Conservation (phyloP, 2,888 invertebrate genomes). For the Fragum whitleyi region DNA sequence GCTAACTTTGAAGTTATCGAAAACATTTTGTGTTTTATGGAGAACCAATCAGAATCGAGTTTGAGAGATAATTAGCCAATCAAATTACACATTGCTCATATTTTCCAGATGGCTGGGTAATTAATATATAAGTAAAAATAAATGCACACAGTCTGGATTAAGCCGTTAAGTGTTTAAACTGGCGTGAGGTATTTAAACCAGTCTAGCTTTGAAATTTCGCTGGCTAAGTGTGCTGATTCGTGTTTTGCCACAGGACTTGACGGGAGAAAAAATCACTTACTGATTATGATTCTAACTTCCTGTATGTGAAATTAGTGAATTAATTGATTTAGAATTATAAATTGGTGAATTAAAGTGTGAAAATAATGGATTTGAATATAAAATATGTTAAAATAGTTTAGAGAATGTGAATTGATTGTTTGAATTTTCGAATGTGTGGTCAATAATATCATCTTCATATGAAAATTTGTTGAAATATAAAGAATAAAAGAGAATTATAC, state of each 20-base stretch:
- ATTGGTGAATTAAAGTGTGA: too few relatives aligned
- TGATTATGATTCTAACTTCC: slow-evolving; percentile 11
- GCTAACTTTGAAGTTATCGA: slow-evolving; percentile 58
- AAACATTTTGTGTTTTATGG: slow-evolving; percentile 57
- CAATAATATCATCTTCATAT: too few relatives aligned
- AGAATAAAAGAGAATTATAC: too few relatives aligned
- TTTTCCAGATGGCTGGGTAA: slow-evolving; percentile 58
- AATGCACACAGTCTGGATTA: slow-evolving; percentile 16
- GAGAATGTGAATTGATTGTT: too few relatives aligned
- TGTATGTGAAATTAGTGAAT: not conserved
- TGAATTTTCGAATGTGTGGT: too few relatives aligned
- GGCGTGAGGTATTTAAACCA: slow-evolving; percentile 17
- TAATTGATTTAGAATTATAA: too few relatives aligned
- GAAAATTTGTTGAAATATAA: too few relatives aligned
- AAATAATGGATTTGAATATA: too few relatives aligned
- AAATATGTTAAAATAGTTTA: too few relatives aligned
- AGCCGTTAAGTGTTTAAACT: slow-evolving; percentile 14
- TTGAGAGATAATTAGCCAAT: slow-evolving; percentile 59
- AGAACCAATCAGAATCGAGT: slow-evolving; percentile 48
- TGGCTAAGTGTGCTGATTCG: slow-evolving; percentile 19
- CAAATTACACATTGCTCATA: slow-evolving; percentile 56
- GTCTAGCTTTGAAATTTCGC: slow-evolving; percentile 14
- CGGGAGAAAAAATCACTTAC: not conserved
- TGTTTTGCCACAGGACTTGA: slow-evolving; percentile 21
- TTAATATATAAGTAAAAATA: slow-evolving; percentile 36